Conservation (phyloP, 2,888 invertebrate species). For the Agrotis puta region DNA sequence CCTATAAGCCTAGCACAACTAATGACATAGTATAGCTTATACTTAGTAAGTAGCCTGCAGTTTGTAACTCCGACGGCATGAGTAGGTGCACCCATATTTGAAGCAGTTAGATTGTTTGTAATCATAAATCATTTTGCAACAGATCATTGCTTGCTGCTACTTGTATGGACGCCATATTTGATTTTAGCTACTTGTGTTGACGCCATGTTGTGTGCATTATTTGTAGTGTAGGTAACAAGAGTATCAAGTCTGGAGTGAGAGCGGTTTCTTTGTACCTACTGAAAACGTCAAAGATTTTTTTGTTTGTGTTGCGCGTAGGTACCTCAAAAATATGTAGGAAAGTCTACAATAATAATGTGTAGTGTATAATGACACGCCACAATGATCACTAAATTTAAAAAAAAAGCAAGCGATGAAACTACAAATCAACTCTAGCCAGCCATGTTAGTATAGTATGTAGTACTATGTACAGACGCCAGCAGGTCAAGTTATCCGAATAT, state of each 20-base stretch:
- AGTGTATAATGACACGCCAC: not conserved
- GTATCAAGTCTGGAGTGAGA: constrained; percentile 33
- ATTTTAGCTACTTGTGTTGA: constrained; percentile 50
- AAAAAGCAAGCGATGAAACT: not conserved
- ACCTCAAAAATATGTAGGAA: too few species aligned
- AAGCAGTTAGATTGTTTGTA: constrained; percentile 26
- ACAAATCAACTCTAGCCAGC: too few species aligned
- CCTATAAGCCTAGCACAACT: not conserved
- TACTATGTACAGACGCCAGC: too few species aligned
- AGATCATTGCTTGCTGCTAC: constrained; percentile 51
- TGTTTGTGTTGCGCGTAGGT: not conserved
- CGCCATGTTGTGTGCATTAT: constrained; percentile 34
- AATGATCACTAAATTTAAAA: not conserved
- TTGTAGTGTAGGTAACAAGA: not conserved
- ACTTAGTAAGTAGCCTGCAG: not conserved
- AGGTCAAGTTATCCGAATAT: too few species aligned
- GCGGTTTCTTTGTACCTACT: constrained; percentile 15
- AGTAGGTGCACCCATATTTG: constrained; percentile 35
- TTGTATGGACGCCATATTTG: constrained; percentile 29
- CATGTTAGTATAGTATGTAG: too few species aligned
- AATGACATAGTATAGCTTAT: constrained; percentile 1
- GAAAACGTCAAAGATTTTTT: not conserved
- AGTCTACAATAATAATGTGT: too few species aligned
- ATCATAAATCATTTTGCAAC: constrained; percentile 57
- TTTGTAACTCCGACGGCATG: constrained; percentile 11